Evolutionary conservation across 2,113 vertebrate genomes (phyloP).

Genomic region (Malurus elegans): DNA sequence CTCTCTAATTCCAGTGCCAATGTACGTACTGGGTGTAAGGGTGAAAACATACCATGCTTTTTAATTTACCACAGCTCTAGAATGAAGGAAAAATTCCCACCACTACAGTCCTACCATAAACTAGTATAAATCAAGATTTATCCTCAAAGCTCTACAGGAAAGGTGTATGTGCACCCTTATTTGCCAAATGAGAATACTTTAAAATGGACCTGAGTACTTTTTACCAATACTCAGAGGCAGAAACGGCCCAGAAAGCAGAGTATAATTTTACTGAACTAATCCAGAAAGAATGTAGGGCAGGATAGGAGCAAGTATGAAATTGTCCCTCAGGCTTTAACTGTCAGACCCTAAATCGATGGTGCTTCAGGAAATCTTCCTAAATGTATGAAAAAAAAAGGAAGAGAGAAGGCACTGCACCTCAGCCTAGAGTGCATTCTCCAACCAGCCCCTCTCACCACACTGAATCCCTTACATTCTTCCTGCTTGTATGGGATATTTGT

Average conservation of each 20-base stretch:
- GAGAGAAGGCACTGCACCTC: neutral
- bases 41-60: neutral
- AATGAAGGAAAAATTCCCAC: neutral
- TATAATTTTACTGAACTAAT: constrained; percentile 18
- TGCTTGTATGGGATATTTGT: too few relatives aligned
- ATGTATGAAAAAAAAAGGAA: neutral
- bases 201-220: neutral
- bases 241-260: neutral
- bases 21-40: neutral
- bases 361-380: neutral
- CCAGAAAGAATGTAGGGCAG: constrained; percentile 15
- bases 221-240: neutral
- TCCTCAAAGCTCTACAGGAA: neutral
- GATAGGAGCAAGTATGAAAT: constrained; percentile 1
- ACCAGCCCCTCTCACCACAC: neutral
- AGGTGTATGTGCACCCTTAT: neutral
- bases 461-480: neutral
- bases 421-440: neutral
- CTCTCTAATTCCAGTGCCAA: neutral
- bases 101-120: neutral
- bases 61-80: neutral
- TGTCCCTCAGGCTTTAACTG: constrained; percentile 8
- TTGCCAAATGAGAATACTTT: neutral
- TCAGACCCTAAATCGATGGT: neutral
- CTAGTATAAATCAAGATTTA: neutral